Base-by-base conservation (phyloP, 2,888 invertebrate species). In the Lepidochrysops patricia region DNA sequence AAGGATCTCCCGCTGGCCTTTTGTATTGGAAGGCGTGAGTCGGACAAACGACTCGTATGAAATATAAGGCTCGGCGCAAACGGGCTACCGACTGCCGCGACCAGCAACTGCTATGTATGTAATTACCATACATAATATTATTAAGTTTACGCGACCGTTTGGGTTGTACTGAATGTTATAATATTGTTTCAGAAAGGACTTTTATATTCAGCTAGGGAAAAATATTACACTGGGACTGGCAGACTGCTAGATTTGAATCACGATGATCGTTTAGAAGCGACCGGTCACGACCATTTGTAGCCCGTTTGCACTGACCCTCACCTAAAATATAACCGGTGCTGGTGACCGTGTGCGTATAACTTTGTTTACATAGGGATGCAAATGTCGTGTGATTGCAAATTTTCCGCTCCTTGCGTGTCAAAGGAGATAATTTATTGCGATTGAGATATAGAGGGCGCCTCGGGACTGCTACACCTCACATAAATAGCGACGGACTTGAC, bases 1-100 rank as follows among this genome's bases (percentile, higher is more conserved):
- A 79, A 79, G 78, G 80, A 79, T 83, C 77, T 77, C 87, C 87
- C 84, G 87, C 87, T 84, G 87, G 70, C 73, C 84, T 75, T 81
- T 89, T 89, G 85, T 88, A 70, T 75, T 77, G 75, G 79, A 75
- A 74, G 79, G 78, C 77, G 81, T 81, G 80, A 80, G 75, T 78
- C 80, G 85, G 80, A 84, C 83, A 81, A 84, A 82, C 83, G 82
- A 78, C 74, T 79, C 83, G 81, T 43, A 43, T 43, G 43, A 43
- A 43, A 43, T 43, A 43, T 43, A 23, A 19, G 19, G 12, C 3
- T 23, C 4, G 0, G 9, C 43, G 9, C 19, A 19, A 12, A 43
- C 43, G 19, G 12, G 43, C 7, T 43, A 19, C 19, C 19, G 4
- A 43, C 19, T 2, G 9, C 9, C 5, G 43, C 19, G 19, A 9